Conservation (phyloP, 2,888 invertebrate genomes). For the Tetragnatha montana region DNA sequence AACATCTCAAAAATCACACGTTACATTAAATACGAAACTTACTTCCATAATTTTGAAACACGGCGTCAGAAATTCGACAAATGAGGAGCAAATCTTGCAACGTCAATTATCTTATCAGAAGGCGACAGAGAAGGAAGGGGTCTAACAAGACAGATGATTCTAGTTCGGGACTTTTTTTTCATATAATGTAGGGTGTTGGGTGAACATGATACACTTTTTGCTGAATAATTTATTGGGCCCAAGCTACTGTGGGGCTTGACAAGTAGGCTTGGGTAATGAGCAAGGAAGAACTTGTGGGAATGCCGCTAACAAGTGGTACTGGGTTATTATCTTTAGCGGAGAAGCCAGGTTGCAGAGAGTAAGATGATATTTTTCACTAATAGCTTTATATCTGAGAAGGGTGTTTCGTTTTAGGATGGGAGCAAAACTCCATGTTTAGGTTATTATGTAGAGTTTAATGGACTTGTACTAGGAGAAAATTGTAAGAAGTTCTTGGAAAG, state of each 20-base stretch:
- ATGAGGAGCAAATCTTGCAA: slow-evolving; percentile 25
- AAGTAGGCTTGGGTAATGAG: slow-evolving; percentile 6
- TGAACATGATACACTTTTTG: slow-evolving; percentile 42
- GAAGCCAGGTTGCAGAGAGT: background rate
- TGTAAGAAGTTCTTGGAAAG: no score
- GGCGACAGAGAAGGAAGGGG: slow-evolving; percentile 4
- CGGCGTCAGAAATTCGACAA: slow-evolving; percentile 26
- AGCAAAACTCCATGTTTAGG: no score
- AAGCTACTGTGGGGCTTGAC: slow-evolving; percentile 17
- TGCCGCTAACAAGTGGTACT: slow-evolving; percentile 41
- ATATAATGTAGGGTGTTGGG: slow-evolving; percentile 13
- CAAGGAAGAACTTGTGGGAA: slow-evolving; percentile 45
- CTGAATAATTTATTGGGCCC: slow-evolving; percentile 39
- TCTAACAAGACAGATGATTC: slow-evolving; percentile 42
- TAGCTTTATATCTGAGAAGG: background rate
- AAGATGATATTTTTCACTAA: background rate
- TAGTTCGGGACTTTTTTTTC: slow-evolving; percentile 11
- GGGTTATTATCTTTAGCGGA: background rate
- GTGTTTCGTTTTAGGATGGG: no score
- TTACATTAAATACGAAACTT: background rate
- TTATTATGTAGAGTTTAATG: no score
- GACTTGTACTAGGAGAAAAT: no score
- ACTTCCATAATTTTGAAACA: slow-evolving; percentile 1
- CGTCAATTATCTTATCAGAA: slow-evolving; percentile 38
- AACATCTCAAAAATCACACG: background rate